Evolutionary conservation across 2,888 invertebrate species (phyloP).

Genomic region (Aphidius colemani): DNA sequence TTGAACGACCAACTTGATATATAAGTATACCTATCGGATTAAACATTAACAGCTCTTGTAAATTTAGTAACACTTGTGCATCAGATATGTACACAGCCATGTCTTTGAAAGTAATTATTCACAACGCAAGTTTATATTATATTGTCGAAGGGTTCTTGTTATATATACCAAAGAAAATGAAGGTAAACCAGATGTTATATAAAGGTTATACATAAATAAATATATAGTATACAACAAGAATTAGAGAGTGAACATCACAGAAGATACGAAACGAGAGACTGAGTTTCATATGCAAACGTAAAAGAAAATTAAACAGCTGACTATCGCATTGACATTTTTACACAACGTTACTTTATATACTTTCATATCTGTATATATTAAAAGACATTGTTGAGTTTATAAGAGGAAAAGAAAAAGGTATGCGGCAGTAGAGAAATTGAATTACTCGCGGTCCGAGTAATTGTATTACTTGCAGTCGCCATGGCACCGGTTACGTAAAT

Average conservation of each 20-base stretch:
- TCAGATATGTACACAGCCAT: too few relatives aligned
- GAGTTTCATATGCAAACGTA: too few relatives aligned
- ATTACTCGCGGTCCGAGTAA: slow-evolving; percentile 44
- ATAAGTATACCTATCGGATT: too few relatives aligned
- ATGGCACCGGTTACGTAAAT: slow-evolving; percentile 44
- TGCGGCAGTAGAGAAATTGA: slow-evolving; percentile 41
- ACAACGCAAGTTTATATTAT: slow-evolving; percentile 31
- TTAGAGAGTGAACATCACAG: slow-evolving; percentile 5
- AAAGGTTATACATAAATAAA: neutral
- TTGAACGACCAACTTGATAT: neutral
- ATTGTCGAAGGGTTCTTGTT: slow-evolving; percentile 24
- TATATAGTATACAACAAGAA: neutral
- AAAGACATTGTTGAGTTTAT: neutral
- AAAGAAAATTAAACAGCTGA: too few relatives aligned
- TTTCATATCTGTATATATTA: too few relatives aligned
- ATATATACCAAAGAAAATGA: neutral
- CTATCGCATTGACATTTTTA: too few relatives aligned
- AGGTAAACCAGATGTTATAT: too few relatives aligned
- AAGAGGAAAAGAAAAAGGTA: slow-evolving; percentile 13
- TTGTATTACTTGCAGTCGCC: slow-evolving; percentile 48
- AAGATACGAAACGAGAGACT: too few relatives aligned
- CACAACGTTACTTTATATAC: too few relatives aligned
- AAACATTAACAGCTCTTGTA: too few relatives aligned
- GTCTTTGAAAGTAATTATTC: slow-evolving; percentile 40
- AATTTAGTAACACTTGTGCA: too few relatives aligned